Evolutionary conservation across 1,140 invertebrate genomes (phyloP).

Genomic region (Pseudomyrmex sp.): DNA sequence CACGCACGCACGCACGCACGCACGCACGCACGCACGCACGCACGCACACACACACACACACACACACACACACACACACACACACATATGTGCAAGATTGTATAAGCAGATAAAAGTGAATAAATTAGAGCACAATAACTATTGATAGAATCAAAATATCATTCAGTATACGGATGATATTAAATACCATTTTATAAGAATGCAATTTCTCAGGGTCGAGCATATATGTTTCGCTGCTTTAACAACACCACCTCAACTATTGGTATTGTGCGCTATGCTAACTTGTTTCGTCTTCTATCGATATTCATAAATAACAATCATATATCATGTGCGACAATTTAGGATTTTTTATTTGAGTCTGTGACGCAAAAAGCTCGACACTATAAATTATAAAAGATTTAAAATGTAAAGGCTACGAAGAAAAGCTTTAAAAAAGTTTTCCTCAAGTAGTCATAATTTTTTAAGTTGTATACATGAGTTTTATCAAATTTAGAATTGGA

Average conservation of each 20-base stretch:
- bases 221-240: constrained; percentile 26
- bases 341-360: too few relatives aligned
- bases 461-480: too few relatives aligned
- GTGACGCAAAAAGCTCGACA: too few relatives aligned
- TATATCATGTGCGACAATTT: neutral
- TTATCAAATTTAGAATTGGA: too few relatives aligned
- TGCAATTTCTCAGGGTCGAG: constrained; percentile 12
- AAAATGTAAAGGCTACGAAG: too few relatives aligned
- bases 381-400: too few relatives aligned
- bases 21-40: too few relatives aligned
- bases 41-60: too few relatives aligned
- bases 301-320: constrained; percentile 18
- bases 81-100: neutral
- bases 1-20: too few relatives aligned
- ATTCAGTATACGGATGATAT: neutral
- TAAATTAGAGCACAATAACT: neutral
- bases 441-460: too few relatives aligned
- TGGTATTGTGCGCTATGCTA: constrained; percentile 28
- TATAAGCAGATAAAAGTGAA: neutral
- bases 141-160: neutral
- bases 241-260: neutral
- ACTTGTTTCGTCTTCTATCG: constrained; percentile 33
- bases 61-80: neutral
- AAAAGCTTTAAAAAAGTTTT: too few relatives aligned
- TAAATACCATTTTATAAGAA: neutral